Evolutionary conservation across 2,113 vertebrate species (phyloP), one percentile per base, ranked within the genome.

Genomic region (Nyctibius bracteatus): DNA sequence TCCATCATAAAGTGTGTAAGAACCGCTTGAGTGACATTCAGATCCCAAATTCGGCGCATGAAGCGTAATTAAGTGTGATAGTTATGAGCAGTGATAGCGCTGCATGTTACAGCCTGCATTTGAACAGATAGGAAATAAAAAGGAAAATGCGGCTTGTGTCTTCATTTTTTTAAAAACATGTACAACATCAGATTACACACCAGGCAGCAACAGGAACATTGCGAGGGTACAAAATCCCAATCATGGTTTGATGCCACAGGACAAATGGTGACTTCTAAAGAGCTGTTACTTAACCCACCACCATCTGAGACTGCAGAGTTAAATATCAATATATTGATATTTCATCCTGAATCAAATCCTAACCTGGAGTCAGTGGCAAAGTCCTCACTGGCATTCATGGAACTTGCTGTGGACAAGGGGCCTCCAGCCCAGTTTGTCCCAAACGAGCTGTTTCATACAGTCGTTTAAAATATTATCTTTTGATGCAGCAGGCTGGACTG

Each of bases 21-120:
- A 95, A 47, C 71, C 51, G 71, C 31, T 74, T 52, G 90, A 96
- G 82, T 93, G 85, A 77, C 66, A 88, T 90, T 93, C 81, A 81
- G 70, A 90, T 92, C 43, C 75, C 46, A 77, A 81, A 94, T 80
- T 88, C 35, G 2, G 33, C 17, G 2, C 55, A 77, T 54, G 54
- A 94, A 97, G 78, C 7, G 23, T 81, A 94, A 84, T 86, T 95
- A 82, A 81, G 43, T 84, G 71, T 86, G 51, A 87, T 47, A 80
- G 37, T 66, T 93, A 86, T 58, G 89, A 85, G 35, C 71, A 82
- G 43, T 88, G 87, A 94, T 81, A 90, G 65, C 23, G 2, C 54
- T 92, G 41, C 37, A 91, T 91, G 79, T 82, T 95, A 57, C 79
- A 93, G 46, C 28, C 82, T 84, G 49, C 58, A 55, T 65, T 28